Evolutionary conservation across 2,797 vertebrate genomes (phyloP).

Genomic region (Lacerta viridis): DNA sequence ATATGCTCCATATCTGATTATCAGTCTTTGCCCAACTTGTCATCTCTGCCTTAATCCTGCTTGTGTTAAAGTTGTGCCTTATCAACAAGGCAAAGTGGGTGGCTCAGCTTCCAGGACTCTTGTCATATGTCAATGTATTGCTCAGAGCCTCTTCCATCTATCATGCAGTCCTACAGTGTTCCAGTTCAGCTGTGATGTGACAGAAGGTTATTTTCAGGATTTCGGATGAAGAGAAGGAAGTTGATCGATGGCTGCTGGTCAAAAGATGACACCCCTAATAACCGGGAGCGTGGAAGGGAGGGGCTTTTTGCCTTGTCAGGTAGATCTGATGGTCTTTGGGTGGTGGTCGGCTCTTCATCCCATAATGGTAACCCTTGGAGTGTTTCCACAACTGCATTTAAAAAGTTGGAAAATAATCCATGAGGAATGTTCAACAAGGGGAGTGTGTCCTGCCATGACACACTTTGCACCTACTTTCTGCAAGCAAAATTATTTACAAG

Average conservation of each 20-base stretch:
- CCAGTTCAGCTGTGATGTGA: conserved; percentile 42
- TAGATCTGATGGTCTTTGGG: conserved; percentile 6
- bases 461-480: background rate
- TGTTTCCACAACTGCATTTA: background rate
- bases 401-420: background rate
- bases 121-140: conserved; percentile 2
- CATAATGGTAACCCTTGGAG: background rate
- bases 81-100: background rate
- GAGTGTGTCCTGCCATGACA: background rate
- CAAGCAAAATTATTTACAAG: background rate
- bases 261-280: conserved; percentile 21
- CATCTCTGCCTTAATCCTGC: background rate
- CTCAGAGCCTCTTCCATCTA: conserved; percentile 13
- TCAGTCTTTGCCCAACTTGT: background rate
- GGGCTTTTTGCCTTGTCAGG: conserved; percentile 1
- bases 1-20: background rate
- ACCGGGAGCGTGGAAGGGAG: background rate
- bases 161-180: conserved; percentile 34
- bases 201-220: conserved; percentile 42
- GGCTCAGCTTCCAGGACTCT: background rate
- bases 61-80: background rate
- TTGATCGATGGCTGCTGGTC: conserved; percentile 44
- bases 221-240: conserved; percentile 36
- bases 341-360: conserved; percentile 6
- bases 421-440: background rate